phyloP scores from a whole-genome alignment of 1,140 invertebrate genomes.

The Lordiphosa stackelbergi region DNA sequence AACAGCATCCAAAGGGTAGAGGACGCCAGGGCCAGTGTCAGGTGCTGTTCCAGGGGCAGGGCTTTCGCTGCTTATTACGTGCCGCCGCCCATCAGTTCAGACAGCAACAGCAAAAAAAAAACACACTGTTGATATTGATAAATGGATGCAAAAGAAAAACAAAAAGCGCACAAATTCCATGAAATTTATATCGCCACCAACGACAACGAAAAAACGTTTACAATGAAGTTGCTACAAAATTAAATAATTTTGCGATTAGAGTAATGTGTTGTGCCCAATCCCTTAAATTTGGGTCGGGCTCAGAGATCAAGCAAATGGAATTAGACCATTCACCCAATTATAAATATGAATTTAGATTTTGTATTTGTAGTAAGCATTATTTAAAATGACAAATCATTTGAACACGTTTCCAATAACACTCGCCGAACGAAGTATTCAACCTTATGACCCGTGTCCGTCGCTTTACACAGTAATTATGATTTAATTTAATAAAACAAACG shows the following conservation, averaged over 20 bases:
- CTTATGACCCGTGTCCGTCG: no score
- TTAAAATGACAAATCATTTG: constrained; percentile 1
- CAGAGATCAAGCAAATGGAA: constrained; percentile 18
- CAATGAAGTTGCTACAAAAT: constrained; percentile 24
- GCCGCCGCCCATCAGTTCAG: constrained; percentile 9
- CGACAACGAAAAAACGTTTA: constrained; percentile 12
- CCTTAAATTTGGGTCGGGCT: constrained; percentile 42
- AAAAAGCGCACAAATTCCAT: constrained; percentile 43
- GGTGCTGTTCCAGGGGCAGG: not conserved
- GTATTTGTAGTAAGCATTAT: not conserved
- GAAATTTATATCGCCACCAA: constrained; percentile 35
- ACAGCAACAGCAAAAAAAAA: constrained; percentile 1
- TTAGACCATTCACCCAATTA: constrained; percentile 43
- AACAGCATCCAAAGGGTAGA: constrained; percentile 9
- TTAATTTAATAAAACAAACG: no score
- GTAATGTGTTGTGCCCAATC: constrained; percentile 7
- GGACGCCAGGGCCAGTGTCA: constrained; percentile 12
- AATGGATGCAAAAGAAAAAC: constrained; percentile 21
- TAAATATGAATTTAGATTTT: constrained; percentile 12
- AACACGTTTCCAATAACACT: constrained; percentile 2
- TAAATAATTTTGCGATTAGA: constrained; percentile 20
- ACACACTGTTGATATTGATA: constrained; percentile 35
- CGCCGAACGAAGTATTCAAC: no score
- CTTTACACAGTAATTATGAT: no score
- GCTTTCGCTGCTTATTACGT: constrained; percentile 41